Conservation (phyloP, 2,888 invertebrate genomes). For the Chydorus sphaericus region DNA sequence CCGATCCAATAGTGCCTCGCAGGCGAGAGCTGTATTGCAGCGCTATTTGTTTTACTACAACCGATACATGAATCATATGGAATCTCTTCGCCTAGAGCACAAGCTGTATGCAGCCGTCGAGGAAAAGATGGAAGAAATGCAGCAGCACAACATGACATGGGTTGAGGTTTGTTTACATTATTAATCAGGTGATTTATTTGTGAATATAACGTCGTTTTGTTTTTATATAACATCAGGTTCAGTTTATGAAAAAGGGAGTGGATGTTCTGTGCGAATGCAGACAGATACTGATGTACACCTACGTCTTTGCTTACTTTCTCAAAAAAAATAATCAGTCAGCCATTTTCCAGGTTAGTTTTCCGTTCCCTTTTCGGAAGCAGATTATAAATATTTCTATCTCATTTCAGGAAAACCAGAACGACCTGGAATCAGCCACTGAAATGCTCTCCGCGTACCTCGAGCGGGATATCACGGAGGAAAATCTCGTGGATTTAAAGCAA, state of each 20-base stretch:
- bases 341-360: conserved; percentile 64
- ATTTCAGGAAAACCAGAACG: conserved; percentile 80
- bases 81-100: conserved; percentile 91
- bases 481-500: conserved; percentile 93
- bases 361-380: neutral
- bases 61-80: conserved; percentile 99
- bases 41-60: conserved; percentile 97
- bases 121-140: conserved; percentile 99
- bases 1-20: conserved; percentile 87
- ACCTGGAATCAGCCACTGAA: conserved; percentile 94
- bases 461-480: conserved; percentile 92
- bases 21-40: conserved; percentile 87
- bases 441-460: conserved; percentile 94
- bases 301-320: conserved; percentile 97
- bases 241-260: conserved; percentile 94
- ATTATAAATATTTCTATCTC: neutral
- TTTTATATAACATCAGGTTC: conserved; percentile 45
- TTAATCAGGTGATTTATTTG: too few relatives aligned
- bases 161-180: conserved; percentile 66
- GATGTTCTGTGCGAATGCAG: conserved; percentile 93
- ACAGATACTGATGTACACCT: conserved; percentile 97
- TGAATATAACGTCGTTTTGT: neutral
- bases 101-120: conserved; percentile 91
- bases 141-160: conserved; percentile 99
- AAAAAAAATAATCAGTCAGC: conserved; percentile 95